These are phyloP conservation scores for Alviniconcha strummeri DNA, from an alignment of 2,888 invertebrate species.

Conservation along the genomic window DNA sequence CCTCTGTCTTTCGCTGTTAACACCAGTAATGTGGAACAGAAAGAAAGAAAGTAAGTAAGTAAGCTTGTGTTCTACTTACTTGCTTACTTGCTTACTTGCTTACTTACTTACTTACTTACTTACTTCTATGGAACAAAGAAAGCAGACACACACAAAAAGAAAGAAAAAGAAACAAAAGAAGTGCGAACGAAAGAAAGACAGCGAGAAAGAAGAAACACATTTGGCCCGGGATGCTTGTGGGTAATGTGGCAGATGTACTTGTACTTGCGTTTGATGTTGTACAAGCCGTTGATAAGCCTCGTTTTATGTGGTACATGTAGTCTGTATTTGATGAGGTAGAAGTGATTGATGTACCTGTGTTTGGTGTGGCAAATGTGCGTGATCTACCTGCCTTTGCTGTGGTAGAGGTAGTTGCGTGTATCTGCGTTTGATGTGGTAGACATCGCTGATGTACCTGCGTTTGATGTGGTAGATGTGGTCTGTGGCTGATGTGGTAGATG, in stretches of 20 bases:
- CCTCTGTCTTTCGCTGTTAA: too few relatives aligned
- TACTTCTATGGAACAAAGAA: background rate
- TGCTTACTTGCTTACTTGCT: too few relatives aligned
- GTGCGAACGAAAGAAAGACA: background rate
- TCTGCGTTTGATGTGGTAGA: background rate
- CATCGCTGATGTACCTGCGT: background rate
- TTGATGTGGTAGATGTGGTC: background rate
- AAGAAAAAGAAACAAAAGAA: background rate
- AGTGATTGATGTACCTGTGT: background rate
- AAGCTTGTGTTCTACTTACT: too few relatives aligned
- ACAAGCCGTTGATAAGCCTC: background rate
- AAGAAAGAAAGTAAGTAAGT: too few relatives aligned
- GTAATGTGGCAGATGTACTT: background rate
- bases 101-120: too few relatives aligned
- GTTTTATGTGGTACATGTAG: background rate
- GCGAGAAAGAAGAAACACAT: background rate
- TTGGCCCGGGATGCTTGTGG: background rate
- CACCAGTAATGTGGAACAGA: too few relatives aligned
- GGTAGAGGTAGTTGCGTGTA: background rate
- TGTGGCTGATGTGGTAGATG: background rate
- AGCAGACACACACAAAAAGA: background rate
- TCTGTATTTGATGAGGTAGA: background rate
- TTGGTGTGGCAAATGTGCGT: too few relatives aligned
- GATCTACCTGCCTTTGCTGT: background rate
- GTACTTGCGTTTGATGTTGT: background rate